A percentile compares a stretch with the other conserved stretches of the same genome.
These are phyloP conservation scores for Sebastes flavidus DNA, from an alignment of 2,797 vertebrate species.

Conservation along the genomic window DNA sequence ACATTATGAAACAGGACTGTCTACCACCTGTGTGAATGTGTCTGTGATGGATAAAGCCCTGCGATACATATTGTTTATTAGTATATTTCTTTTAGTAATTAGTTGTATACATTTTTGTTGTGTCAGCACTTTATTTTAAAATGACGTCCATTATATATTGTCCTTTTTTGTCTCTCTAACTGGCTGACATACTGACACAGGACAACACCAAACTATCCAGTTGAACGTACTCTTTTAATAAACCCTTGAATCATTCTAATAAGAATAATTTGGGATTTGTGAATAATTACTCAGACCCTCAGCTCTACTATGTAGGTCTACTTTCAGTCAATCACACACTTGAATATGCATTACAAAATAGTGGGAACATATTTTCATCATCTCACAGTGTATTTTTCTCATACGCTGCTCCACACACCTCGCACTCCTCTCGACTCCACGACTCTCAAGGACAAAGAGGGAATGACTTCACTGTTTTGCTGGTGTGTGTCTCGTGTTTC, in stretches of 20 bases:
- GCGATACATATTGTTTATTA: background rate
- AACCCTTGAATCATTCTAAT: background rate
- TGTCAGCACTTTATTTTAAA: background rate
- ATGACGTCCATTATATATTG: background rate
- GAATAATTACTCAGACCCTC: background rate
- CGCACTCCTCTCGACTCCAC: slow-evolving; percentile 27
- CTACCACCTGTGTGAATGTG: background rate
- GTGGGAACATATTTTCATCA: background rate
- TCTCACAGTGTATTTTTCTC: slow-evolving; percentile 6
- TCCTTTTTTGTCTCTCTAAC: background rate
- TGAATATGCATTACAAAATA: background rate
- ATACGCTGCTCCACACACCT: slow-evolving; percentile 34
- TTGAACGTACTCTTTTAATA: background rate
- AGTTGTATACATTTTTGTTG: background rate
- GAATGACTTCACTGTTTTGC: slow-evolving; percentile 76
- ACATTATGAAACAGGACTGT: background rate
- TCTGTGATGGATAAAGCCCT: background rate
- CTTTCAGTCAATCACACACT: background rate
- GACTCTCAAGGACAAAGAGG: slow-evolving; percentile 71
- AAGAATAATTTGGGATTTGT: background rate
- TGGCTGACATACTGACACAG: background rate
- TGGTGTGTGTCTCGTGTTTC: slow-evolving; percentile 76
- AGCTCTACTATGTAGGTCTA: background rate
- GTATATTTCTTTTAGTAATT: background rate
- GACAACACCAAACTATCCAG: background rate